Percentiles rank a stretch among this genome's conserved stretches.
Conservation (phyloP, 2,888 invertebrate species). For the Pantelozetes paolii region DNA sequence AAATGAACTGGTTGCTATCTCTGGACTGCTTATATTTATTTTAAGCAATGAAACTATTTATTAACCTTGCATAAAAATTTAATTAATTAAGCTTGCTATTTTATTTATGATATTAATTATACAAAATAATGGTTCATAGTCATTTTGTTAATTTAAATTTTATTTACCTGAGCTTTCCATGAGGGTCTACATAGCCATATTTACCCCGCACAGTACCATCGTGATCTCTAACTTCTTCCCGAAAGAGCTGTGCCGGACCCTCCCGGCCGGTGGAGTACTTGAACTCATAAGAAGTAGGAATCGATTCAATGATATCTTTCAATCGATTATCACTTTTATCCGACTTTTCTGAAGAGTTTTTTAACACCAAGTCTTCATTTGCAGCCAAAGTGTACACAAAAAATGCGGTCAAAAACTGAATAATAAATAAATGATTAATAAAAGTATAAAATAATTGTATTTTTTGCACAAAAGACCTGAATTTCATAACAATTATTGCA, state of each 20-base stretch:
- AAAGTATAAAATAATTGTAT: not conserved
- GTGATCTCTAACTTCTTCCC: slow-evolving; percentile 35
- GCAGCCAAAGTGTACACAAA: slow-evolving; percentile 5
- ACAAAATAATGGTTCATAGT: no score
- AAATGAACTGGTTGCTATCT: no score
- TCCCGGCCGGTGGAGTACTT: slow-evolving; percentile 30
- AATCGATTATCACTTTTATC: not conserved
- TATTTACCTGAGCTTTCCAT: slow-evolving; percentile 36
- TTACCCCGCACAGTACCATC: slow-evolving; percentile 32
- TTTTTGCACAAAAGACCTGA: no score
- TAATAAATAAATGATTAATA: not conserved
- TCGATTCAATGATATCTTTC: not conserved
- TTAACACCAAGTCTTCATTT: not conserved
- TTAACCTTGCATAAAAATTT: not conserved
- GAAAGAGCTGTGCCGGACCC: slow-evolving; percentile 30
- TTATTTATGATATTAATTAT: no score
- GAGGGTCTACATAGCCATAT: slow-evolving; percentile 40
- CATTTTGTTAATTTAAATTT: no score
- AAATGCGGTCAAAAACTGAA: slow-evolving; percentile 12
- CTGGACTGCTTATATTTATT: no score
- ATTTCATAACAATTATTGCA: no score
- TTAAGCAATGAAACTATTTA: no score
- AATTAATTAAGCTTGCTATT: no score
- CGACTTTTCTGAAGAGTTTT: not conserved
- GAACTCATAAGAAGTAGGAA: slow-evolving; percentile 26